Evolutionary conservation across 2,113 vertebrate genomes (phyloP), one percentile per base, ranked within the genome.

Genomic region (Eudyptes chrysolophus): DNA sequence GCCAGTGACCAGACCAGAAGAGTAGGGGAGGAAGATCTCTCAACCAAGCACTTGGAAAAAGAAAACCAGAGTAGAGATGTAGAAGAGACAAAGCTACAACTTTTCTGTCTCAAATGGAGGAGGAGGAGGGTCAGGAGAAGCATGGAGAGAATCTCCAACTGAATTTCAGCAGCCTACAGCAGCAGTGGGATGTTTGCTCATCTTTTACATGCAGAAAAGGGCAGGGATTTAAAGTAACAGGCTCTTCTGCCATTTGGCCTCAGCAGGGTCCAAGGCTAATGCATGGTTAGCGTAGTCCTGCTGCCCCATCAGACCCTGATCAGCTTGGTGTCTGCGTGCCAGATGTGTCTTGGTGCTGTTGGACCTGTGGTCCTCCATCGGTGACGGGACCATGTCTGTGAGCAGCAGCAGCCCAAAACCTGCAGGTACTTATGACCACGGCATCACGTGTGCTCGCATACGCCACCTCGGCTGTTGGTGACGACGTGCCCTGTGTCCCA

Each of bases 351-450:
- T 3, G 60, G 27, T 42, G 75, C 51, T 65, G n/a, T 29, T 62
- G 29, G 44, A 60, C 19, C 42, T 32, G 8, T 34, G 25, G 27
- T 36, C 57, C 66, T 29, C 26, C 42, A 12, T 32, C 1, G 0
- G 48, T 7, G 36, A 30, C 2, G 1, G n/a, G 52, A 44, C 27
- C 0, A 0, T 46, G 49, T 21, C 60, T 16, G 5, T 25, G 6
- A 26, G 11, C 5, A 1, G 62, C 69, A 54, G 44, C 57, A 88
- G 44, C 49, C 21, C 57, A 14, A 27, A 29, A 30, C 26, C 38
- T 13, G 11, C 2, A 2, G 44, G 18, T 17, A 2, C 0, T 0
- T 3, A 0, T 3, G 5, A 46, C 26, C 38, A 16, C 8, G 4
- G 55, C 65, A n/a, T 30, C 8, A 1, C 1, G 0, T 2, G 13